Conservation (phyloP, 2,797 vertebrate genomes). For the Meriones psammophilus region DNA sequence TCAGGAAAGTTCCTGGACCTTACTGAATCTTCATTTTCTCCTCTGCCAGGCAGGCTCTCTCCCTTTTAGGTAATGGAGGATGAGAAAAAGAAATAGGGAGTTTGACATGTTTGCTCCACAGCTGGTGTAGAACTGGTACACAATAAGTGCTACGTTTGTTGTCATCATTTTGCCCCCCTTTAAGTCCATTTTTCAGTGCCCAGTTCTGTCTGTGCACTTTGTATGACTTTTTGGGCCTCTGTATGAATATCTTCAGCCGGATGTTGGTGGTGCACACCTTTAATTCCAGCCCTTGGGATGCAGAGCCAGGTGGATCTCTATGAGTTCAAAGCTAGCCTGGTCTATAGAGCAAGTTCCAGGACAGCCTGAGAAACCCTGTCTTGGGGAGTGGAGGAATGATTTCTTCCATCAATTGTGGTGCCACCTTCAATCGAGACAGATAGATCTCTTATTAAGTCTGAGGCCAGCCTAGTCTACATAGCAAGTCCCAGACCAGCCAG, state of each 20-base stretch:
- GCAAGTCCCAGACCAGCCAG: background rate
- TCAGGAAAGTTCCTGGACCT: conserved; percentile 23
- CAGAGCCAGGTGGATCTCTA: background rate
- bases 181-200: background rate
- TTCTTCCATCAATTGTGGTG: background rate
- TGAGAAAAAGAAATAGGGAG: background rate
- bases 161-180: background rate
- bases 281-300: background rate
- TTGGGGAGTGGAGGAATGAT: background rate
- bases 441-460: background rate
- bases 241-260: background rate
- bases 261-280: background rate
- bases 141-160: background rate
- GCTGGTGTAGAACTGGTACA: background rate
- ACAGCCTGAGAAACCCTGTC: background rate
- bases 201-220: background rate
- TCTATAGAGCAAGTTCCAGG: background rate
- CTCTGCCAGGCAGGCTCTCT: conserved; percentile 30
- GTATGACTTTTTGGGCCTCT: background rate
- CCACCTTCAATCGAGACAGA: background rate
- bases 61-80: conserved; percentile 7
- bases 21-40: conserved; percentile 56
- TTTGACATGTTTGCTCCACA: background rate
- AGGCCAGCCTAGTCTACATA: background rate
- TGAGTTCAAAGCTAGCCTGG: background rate